Evolutionary conservation across 2,888 invertebrate genomes (phyloP), one percentile per base, ranked within the genome.

Genomic region (Tyria jacobaeae): DNA sequence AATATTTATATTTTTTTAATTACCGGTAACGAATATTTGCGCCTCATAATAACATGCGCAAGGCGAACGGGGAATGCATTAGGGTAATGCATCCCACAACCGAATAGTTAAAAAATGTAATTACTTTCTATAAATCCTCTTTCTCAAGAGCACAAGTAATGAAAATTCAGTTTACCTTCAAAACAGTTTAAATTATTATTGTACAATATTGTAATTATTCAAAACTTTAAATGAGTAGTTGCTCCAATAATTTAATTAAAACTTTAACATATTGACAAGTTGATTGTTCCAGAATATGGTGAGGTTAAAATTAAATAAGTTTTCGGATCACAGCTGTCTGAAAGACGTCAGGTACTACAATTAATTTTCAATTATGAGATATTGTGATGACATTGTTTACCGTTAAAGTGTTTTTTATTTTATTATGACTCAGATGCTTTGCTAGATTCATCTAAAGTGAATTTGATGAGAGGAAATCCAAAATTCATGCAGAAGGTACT

Each of bases 231-330:
- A 63, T 37, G 53, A 62, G 62, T 39, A 57, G 44, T 47, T 57
- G 48, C 25, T 66, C 57, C 62, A 63, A 69, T 67, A 68, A 71
- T 73, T 73, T 73, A 39, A 61, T 64, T 58, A 47, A 34, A 67
- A 75, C 49, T 64, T 52, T 7, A 25, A 49, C 48, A 52, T 57
- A 61, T 61, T 63, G 60, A 52, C 67, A 73, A 59, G 50, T 67
- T 56, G n/a, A 63, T 69, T 73, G 60, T 70, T 54, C 31, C 47
- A 60, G 24, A 64, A 53, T 60, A 53, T 49, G 49, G 60, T 53
- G 35, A 60, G 15, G 10, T 10, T 21, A 15, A 67, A 73, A 75
- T 73, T 74, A 68, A 70, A 71, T 57, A 71, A 75, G 66, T 75
- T 75, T 58, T 35, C 0, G n/a, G 37, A 52, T 57, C 35, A 52